A percentile compares a stretch with the other conserved stretches of the same genome.
Evolutionary conservation across 2,888 invertebrate genomes (phyloP).

Genomic region (Cremastinae sp.): DNA sequence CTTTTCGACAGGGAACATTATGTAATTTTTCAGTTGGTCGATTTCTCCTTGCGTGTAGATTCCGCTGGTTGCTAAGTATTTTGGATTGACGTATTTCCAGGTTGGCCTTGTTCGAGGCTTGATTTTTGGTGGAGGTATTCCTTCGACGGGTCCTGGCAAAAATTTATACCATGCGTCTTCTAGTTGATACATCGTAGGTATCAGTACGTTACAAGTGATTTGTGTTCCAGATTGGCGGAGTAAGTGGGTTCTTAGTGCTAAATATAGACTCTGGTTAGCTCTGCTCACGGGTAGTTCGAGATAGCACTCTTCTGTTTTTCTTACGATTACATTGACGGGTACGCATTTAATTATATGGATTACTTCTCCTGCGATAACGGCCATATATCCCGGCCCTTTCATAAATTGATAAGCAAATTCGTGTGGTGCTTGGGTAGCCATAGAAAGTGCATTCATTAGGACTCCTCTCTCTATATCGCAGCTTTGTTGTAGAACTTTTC

Average conservation of each 20-base stretch:
- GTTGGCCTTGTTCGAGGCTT: slow-evolving; percentile 27
- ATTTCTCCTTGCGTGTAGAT: slow-evolving; percentile 40
- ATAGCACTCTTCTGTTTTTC: slow-evolving; percentile 3
- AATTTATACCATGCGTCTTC: slow-evolving; percentile 40
- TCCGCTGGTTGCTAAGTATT: slow-evolving; percentile 38
- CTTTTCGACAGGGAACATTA: slow-evolving; percentile 50
- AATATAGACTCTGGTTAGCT: slow-evolving; percentile 29
- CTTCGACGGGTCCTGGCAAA: slow-evolving; percentile 26
- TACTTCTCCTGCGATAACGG: slow-evolving; percentile 32
- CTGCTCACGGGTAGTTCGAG: slow-evolving; percentile 4
- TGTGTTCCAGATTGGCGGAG: slow-evolving; percentile 33
- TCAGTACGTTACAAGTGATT: slow-evolving; percentile 28
- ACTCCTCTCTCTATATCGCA: slow-evolving; percentile 68
- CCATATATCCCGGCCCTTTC: slow-evolving; percentile 26
- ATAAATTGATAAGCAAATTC: slow-evolving; percentile 36
- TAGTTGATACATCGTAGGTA: slow-evolving; percentile 35
- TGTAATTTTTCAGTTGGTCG: slow-evolving; percentile 18
- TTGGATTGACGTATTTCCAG: slow-evolving; percentile 41
- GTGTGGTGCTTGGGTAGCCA: slow-evolving; percentile 51
- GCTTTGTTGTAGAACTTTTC: slow-evolving; percentile 63
- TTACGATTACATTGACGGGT: slow-evolving; percentile 15
- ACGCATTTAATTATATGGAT: slow-evolving; percentile 32
- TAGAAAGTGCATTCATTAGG: slow-evolving; percentile 64
- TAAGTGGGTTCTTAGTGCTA: slow-evolving; percentile 32
- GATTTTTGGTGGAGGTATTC: slow-evolving; percentile 12